phyloP scores from a whole-genome alignment of 2,888 invertebrate species.

The Oligia strigilis region DNA sequence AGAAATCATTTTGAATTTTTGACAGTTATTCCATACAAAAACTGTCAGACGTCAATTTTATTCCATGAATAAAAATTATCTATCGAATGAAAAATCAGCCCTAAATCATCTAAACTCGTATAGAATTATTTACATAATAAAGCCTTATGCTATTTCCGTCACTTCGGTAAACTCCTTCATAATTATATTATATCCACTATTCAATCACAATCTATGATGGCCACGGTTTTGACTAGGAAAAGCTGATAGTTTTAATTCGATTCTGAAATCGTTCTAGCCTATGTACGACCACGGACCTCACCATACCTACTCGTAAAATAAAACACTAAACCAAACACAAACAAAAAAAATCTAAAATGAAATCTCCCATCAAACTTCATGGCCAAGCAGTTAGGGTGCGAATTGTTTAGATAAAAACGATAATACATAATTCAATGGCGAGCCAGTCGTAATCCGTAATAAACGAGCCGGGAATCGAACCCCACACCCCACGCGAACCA shows the following conservation, averaged over 20 bases:
- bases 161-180: background rate
- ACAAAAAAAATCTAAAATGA: slow-evolving; percentile 25
- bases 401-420: slow-evolving; percentile 68
- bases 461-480: slow-evolving; percentile 71
- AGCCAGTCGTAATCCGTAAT: slow-evolving; percentile 70
- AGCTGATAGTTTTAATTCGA: background rate
- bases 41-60: too few relatives aligned
- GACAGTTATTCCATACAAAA: too few relatives aligned
- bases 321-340: slow-evolving; percentile 5
- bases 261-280: background rate
- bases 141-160: background rate
- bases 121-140: background rate
- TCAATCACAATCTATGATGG: background rate
- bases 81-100: too few relatives aligned
- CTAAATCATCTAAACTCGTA: background rate
- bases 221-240: background rate
- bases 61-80: too few relatives aligned
- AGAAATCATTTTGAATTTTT: too few relatives aligned
- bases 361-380: slow-evolving; percentile 49
- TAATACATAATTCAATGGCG: slow-evolving; percentile 73
- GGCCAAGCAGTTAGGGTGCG: slow-evolving; percentile 73
- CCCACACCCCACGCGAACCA: slow-evolving; percentile 63
- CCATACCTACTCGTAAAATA: background rate
- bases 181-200: background rate
- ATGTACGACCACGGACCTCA: background rate